phyloP scores from a whole-genome alignment of 2,888 invertebrate genomes.

The Gnatocerus cornutus region DNA sequence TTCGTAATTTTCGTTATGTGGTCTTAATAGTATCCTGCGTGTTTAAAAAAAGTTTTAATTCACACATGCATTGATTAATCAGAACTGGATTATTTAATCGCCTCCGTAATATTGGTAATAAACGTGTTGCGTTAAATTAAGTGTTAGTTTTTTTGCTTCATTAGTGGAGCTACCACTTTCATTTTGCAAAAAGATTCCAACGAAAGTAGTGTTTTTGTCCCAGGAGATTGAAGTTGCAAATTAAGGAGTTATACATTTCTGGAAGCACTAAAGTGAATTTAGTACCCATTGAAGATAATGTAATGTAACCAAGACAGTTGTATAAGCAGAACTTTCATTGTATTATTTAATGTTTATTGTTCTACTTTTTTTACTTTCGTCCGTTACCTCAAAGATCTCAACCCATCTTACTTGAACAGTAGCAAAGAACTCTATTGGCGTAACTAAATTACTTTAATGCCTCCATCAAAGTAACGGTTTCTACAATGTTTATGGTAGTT shows the following conservation, averaged over 20 bases:
- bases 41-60: background rate
- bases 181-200: background rate
- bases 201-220: background rate
- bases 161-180: constrained; percentile 5
- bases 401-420: too few relatives aligned
- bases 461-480: background rate
- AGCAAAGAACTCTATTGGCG: background rate
- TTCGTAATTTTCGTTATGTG: background rate
- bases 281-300: background rate
- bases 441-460: background rate
- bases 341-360: background rate
- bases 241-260: background rate
- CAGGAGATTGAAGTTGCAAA: background rate
- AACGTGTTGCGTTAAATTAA: constrained; percentile 2
- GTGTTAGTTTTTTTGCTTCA: constrained; percentile 1
- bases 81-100: constrained; percentile 1
- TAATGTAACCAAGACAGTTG: background rate
- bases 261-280: background rate
- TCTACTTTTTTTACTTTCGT: background rate
- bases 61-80: background rate
- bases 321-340: constrained; percentile 2
- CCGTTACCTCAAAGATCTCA: background rate
- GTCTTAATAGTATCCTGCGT: background rate
- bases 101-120: constrained; percentile 3
- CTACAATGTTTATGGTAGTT: background rate